These are phyloP conservation scores for Tipula vernalis DNA, from an alignment of 2,888 invertebrate genomes.

Conservation along the genomic window DNA sequence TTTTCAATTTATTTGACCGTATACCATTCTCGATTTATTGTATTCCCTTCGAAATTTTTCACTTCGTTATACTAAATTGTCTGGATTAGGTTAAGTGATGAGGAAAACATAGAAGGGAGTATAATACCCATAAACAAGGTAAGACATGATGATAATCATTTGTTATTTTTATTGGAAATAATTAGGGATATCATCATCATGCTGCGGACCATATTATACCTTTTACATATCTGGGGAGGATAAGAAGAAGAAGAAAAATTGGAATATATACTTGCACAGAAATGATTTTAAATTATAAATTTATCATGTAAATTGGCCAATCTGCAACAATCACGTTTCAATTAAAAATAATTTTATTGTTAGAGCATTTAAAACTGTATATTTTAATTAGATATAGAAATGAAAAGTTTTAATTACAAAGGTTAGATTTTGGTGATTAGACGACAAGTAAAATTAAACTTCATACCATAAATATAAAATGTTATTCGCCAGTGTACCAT, in stretches of 20 bases:
- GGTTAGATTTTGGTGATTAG: not conserved
- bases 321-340: not conserved
- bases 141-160: not conserved
- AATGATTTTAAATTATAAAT: not conserved
- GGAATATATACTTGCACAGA: not conserved
- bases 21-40: not conserved
- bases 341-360: not conserved
- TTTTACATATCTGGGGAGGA: not conserved
- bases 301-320: not conserved
- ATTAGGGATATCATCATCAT: not conserved
- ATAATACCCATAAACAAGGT: not conserved
- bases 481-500: too few species aligned
- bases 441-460: not conserved
- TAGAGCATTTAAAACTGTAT: not conserved
- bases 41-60: not conserved
- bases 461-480: too few species aligned
- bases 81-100: constrained; percentile 6
- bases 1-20: not conserved
- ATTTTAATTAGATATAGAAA: not conserved
- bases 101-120: not conserved
- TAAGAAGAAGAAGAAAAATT: not conserved
- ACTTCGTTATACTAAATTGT: not conserved
- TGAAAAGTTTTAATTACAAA: not conserved
- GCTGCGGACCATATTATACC: not conserved
- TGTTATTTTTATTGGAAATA: constrained; percentile 5